Base-by-base conservation (phyloP, 2,888 invertebrate genomes). In the Oligia fasciuncula region DNA sequence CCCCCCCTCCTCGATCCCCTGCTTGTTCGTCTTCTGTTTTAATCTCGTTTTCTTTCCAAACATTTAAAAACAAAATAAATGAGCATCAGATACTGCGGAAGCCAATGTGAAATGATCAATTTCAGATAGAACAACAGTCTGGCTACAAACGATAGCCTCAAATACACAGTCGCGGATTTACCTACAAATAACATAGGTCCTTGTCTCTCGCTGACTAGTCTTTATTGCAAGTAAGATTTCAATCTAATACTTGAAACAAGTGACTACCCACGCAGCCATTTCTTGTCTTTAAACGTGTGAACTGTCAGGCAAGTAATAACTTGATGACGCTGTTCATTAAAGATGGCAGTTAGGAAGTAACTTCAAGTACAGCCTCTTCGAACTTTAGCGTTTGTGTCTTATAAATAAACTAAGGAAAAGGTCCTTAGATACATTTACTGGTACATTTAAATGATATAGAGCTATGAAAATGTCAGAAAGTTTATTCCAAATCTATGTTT, bases 211-310 rank as follows among this genome's bases (percentile, higher is more conserved):
- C 63, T 80, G 84, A 69, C 74, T 83, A 62, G 87, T 76, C 79
- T 87, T 84, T 85, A 87, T 76, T 84, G 87, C 87, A 76, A 77
- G 81, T 87, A 80, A 84, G 87, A 87, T 87, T 85, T 85, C 85
- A 85, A 87, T 87, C 85, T 85, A 73, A 70, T 87, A 73, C 77
- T 85, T 70, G 88, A 76, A 83, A 76, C 85, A 85, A 88, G 86
- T 80, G 71, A 17, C 80, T 75, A 72, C 90, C 90, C 83, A 88
- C 88, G 86, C 85, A 65, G 79, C 77, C 76, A 83, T 86, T 84
- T 80, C 79, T 78, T 83, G 88, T 83, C 81, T 80, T 35, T 81
- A 76, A 84, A 88, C 85, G 88, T 89, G 88, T 84, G 88, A 89
- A 89, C 81, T 84, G 88, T 86, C 90, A 80, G 77, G 6, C 70